These are phyloP conservation scores for Pyrgus malvae DNA, from an alignment of 2,888 invertebrate species.

Conservation along the genomic window DNA sequence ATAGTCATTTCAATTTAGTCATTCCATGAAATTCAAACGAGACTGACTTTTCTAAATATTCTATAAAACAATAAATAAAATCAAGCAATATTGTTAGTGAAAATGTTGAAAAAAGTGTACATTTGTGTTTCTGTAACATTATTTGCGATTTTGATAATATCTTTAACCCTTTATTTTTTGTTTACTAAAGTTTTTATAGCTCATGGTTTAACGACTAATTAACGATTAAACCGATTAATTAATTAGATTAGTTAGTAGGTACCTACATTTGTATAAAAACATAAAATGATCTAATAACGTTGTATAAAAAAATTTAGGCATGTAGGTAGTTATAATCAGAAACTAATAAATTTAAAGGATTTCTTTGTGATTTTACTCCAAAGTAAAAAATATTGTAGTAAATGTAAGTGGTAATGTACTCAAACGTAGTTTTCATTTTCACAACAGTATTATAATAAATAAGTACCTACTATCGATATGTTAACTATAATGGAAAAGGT, in stretches of 20 bases:
- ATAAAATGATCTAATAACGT: neutral
- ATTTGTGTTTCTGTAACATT: neutral
- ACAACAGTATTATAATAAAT: too few relatives aligned
- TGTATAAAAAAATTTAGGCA: neutral
- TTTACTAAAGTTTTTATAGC: slow-evolving; percentile 1
- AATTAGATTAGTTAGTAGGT: neutral
- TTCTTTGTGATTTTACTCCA: too few relatives aligned
- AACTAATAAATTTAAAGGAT: too few relatives aligned
- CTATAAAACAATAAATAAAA: too few relatives aligned
- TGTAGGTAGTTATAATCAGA: too few relatives aligned
- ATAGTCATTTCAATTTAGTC: neutral
- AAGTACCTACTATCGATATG: too few relatives aligned
- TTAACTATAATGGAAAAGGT: too few relatives aligned
- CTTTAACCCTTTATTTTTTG: slow-evolving; percentile 8
- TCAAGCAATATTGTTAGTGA: too few relatives aligned
- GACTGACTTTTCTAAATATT: neutral
- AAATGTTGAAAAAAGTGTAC: neutral
- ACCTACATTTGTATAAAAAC: neutral
- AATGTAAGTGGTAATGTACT: too few relatives aligned
- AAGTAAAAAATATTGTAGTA: too few relatives aligned
- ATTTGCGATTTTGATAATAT: neutral
- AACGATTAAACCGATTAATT: too few relatives aligned
- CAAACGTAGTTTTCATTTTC: too few relatives aligned
- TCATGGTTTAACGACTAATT: neutral
- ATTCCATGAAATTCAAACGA: neutral